Base-by-base conservation (phyloP, 2,113 vertebrate genomes). In the Halichoerus grypus region DNA sequence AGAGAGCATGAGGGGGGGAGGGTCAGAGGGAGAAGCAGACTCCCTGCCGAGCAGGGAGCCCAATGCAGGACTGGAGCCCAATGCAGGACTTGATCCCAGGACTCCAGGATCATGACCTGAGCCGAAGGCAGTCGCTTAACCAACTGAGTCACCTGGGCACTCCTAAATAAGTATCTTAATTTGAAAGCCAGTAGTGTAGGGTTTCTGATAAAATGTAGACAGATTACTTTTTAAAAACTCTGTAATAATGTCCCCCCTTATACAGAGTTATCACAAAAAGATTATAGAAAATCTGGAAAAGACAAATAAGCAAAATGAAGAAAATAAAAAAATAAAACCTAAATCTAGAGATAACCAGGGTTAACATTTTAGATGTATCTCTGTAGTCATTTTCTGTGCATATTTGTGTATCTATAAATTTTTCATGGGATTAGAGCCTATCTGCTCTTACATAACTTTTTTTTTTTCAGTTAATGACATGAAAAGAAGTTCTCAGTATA, bases 141-240 rank as follows among this genome's bases (percentile, higher is more conserved):
- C 46, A 46, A 46, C 46, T 46, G 46, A 46, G 46, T 9, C 46
- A 46, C 46, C 46, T 7, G 8, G 46, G 46, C 46, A 46, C 46
- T 46, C 46, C 46, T 83, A 85, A 95, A 82, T 95, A 84, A 92
- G 16, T 74, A 61, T 90, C 59, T 94, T 98, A 79, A 86, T 69
- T 91, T 93, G 72, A 88, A 89, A 80, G 16, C 61, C 61, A n/a
- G 36, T 39, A 51, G 39, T 97, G 39, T 92, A 76, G n/a, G 59
- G 33, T 77, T 81, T 96, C 80, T 97, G 67, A 91, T 94, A 97
- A 95, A 92, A 72, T 71, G 33, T 92, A 94, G 42, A 46, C 49
- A 90, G 18, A 67, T 93, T 36, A 90, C 12, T 88, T 97, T 94
- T 94, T 87, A 94, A 80, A 79, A 88, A 72, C n/a, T 71, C 87